Conservation (phyloP, 2,888 invertebrate genomes). For the Dryomyza anilis region DNA sequence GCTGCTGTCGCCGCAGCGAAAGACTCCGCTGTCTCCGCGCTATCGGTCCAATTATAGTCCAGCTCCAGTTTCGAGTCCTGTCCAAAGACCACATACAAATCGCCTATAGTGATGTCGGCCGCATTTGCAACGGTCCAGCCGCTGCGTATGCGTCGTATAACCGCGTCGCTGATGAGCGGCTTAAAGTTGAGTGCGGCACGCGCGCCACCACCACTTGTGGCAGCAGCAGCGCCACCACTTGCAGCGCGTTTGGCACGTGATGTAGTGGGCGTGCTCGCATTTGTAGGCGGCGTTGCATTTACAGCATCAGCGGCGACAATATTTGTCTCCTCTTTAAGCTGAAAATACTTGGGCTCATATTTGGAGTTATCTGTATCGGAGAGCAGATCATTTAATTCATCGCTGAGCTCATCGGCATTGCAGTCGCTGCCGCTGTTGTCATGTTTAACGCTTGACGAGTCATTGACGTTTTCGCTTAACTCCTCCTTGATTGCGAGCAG, state of each 20-base stretch:
- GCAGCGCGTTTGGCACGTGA: not conserved
- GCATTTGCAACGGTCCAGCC: slow-evolving; percentile 83
- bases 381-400: slow-evolving; percentile 50
- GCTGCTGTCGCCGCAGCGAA: slow-evolving; percentile 1
- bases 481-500: slow-evolving; percentile 7
- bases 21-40: slow-evolving; percentile 37
- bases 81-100: slow-evolving; percentile 84
- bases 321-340: slow-evolving; percentile 16
- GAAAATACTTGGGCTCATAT: not conserved
- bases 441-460: not conserved
- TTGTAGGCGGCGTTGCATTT: slow-evolving; percentile 18
- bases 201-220: slow-evolving; percentile 30
- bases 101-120: slow-evolving; percentile 83
- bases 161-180: slow-evolving; percentile 57
- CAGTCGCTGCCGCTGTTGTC: slow-evolving; percentile 28
- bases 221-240: not conserved
- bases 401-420: slow-evolving; percentile 46
- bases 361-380: slow-evolving; percentile 25
- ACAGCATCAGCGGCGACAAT: slow-evolving; percentile 1
- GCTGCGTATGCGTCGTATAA: slow-evolving; percentile 56
- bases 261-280: slow-evolving; percentile 3
- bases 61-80: slow-evolving; percentile 74
- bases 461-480: not conserved
- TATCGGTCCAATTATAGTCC: slow-evolving; percentile 80
- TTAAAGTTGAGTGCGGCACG: slow-evolving; percentile 48